Conservation (phyloP, 2,797 vertebrate genomes). For the Gallinago nigripennis region DNA sequence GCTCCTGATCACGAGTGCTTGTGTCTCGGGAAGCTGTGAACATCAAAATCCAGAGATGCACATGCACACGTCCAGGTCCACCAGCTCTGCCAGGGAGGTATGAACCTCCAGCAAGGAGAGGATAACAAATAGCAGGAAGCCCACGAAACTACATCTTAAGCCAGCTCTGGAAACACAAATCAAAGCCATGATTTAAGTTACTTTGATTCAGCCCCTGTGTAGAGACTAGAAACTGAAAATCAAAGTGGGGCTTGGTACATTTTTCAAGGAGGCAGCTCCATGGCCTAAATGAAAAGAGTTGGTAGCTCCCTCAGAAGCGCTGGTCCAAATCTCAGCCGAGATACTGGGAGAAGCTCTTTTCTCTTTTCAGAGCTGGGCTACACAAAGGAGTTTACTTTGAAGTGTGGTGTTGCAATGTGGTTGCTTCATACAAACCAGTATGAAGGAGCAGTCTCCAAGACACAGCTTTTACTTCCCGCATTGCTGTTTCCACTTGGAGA, state of each 20-base stretch:
- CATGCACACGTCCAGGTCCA: not conserved
- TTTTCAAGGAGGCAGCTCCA: constrained; percentile 6
- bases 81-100: not conserved
- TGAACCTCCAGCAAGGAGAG: not conserved
- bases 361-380: not conserved
- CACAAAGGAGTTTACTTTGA: constrained; percentile 26
- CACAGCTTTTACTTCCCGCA: not conserved
- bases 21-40: not conserved
- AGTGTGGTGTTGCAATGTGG: not conserved
- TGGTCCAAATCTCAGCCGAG: not conserved
- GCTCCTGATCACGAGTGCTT: not conserved
- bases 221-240: constrained; percentile 37
- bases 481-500: not conserved
- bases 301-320: not conserved
- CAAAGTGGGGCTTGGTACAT: not conserved
- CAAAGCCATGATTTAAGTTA: constrained; percentile 5
- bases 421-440: not conserved
- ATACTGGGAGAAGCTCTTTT: not conserved
- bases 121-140: constrained; percentile 29
- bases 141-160: not conserved
- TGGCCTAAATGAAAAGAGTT: constrained; percentile 1
- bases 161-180: not conserved
- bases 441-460: not conserved
- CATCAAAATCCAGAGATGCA: not conserved
- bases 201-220: constrained; percentile 18